These are phyloP conservation scores for Bombus confusus DNA, from an alignment of 1,140 invertebrate species.

Conservation along the genomic window DNA sequence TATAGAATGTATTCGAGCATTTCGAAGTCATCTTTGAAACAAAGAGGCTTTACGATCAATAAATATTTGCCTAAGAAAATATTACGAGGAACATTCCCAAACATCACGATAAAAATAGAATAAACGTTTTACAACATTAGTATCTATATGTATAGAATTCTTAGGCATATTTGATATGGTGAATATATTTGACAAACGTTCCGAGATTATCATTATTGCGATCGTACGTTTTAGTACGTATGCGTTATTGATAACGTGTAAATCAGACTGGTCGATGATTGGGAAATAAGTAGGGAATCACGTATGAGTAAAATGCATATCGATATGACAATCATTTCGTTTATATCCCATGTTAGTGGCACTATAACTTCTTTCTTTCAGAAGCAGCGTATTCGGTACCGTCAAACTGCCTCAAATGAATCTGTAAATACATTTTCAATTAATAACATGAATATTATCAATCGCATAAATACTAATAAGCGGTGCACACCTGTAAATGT, in stretches of 20 bases:
- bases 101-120: not conserved
- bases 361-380: slow-evolving; percentile 59
- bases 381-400: slow-evolving; percentile 81
- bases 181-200: slow-evolving; percentile 1
- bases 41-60: not conserved
- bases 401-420: slow-evolving; percentile 85
- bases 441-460: not conserved
- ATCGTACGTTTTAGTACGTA: not conserved
- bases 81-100: not conserved
- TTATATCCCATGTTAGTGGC: not conserved
- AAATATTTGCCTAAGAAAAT: slow-evolving; percentile 19
- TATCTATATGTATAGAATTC: not conserved
- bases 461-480: not conserved
- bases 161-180: slow-evolving; percentile 8
- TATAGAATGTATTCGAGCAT: too few relatives aligned
- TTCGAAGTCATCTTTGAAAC: not conserved
- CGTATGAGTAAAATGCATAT: not conserved
- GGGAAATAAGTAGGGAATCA: not conserved
- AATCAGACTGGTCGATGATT: not conserved
- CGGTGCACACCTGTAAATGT: slow-evolving; percentile 89
- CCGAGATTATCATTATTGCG: too few relatives aligned
- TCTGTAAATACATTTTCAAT: slow-evolving; percentile 73
- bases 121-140: not conserved
- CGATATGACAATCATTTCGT: not conserved
- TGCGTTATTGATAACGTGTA: not conserved